Evolutionary conservation across 92 coral and sea anemone species (phyloP).

Genomic region (Chrysogorgia sp.): DNA sequence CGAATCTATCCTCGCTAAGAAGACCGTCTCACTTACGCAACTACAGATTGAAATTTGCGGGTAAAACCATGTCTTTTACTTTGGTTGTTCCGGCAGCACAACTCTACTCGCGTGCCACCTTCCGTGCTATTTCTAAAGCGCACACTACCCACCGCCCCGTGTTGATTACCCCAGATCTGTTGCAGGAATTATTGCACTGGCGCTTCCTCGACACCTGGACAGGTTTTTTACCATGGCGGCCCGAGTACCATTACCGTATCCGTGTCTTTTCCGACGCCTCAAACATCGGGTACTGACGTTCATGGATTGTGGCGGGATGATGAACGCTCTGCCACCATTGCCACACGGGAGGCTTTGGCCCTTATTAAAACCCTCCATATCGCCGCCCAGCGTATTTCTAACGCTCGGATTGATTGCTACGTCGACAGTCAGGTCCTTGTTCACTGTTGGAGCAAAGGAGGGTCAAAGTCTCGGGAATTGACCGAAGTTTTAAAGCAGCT

Average conservation of each 20-base stretch:
- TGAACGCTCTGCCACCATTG: no score
- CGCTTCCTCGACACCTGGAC: no score
- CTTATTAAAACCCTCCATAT: background rate
- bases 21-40: constrained; percentile 34
- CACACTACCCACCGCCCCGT: background rate
- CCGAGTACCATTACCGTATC: no score
- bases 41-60: constrained; percentile 51
- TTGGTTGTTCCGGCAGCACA: no score
- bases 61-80: constrained; percentile 12
- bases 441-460: background rate
- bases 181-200: constrained; percentile 12
- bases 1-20: background rate
- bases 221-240: no score
- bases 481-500: background rate
- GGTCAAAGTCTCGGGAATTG: background rate
- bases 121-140: background rate
- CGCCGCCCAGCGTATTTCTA: background rate
- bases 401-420: no score
- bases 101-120: no score
- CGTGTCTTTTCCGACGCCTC: constrained; percentile 52
- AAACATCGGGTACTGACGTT: constrained; percentile 30
- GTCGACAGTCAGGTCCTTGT: constrained; percentile 17
- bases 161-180: constrained; percentile 32
- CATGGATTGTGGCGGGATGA: no score
- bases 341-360: no score